phyloP scores from a whole-genome alignment of 2,797 vertebrate genomes.

The Sebastolobus alascanus region DNA sequence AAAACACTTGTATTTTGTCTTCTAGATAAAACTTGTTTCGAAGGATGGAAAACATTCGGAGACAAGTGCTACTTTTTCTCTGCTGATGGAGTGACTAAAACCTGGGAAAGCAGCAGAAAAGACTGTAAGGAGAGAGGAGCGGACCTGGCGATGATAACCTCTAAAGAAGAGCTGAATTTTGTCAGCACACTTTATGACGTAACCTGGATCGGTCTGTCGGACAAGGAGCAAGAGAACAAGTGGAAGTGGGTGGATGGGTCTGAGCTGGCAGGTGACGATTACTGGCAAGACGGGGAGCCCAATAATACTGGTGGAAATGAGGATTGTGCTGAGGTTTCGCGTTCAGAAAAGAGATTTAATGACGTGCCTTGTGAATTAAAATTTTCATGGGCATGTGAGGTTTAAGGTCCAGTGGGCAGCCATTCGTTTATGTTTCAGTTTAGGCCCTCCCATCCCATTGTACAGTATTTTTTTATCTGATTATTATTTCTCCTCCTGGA shows the following conservation, averaged over 20 bases:
- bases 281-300: conserved; percentile 47
- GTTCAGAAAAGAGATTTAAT: conserved; percentile 8
- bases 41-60: conserved; percentile 40
- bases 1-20: neutral
- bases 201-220: conserved; percentile 59
- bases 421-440: neutral
- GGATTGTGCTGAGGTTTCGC: conserved; percentile 30
- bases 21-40: neutral
- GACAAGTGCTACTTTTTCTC: conserved; percentile 53
- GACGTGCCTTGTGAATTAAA: neutral
- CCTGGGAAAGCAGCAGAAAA: conserved; percentile 34
- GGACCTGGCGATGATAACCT: conserved; percentile 38
- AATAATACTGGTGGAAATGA: neutral
- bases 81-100: neutral
- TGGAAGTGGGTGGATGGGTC: conserved; percentile 60
- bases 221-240: neutral
- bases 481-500: neutral
- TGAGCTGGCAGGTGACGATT: neutral
- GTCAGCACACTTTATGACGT: neutral
- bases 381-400: conserved; percentile 58
- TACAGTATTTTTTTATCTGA: neutral
- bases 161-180: conserved; percentile 14
- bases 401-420: neutral
- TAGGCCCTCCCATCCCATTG: neutral
- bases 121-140: conserved; percentile 38